These are phyloP conservation scores for Balaenoptera acutorostrata DNA, from an alignment of 2,113 vertebrate species.

Conservation along the genomic window DNA sequence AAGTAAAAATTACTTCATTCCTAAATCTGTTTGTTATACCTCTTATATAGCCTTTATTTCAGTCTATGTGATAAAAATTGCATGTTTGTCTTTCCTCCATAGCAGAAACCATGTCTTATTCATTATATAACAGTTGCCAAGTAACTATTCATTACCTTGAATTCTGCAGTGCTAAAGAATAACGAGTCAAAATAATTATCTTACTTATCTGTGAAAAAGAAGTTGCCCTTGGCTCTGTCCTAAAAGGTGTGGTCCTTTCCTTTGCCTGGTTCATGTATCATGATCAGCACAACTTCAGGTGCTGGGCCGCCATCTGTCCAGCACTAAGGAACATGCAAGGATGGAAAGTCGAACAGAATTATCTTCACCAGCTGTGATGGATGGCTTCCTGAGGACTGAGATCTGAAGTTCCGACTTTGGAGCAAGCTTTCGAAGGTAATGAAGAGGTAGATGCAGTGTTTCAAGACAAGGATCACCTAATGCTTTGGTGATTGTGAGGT, in stretches of 20 bases:
- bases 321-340: rapidly evolving
- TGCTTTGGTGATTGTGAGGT: rapidly evolving
- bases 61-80: not conserved
- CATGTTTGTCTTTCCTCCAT: not conserved
- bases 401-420: not conserved
- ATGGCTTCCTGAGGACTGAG: not conserved
- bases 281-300: not conserved
- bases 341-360: no score
- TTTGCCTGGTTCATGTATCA: rapidly evolving
- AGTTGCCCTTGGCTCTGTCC: not conserved
- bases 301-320: not conserved
- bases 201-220: not conserved
- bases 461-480: not conserved
- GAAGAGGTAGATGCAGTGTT: not conserved
- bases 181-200: not conserved
- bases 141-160: not conserved
- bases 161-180: not conserved
- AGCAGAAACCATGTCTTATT: not conserved
- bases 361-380: rapidly evolving
- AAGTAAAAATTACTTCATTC: not conserved
- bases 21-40: not conserved
- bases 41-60: not conserved
- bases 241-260: not conserved
- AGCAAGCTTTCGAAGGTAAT: rapidly evolving
- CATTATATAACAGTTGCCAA: not conserved